Evolutionary conservation across 1,140 invertebrate species (phyloP), one percentile per base, ranked within the genome.

Genomic region (Bombus pyrosoma): DNA sequence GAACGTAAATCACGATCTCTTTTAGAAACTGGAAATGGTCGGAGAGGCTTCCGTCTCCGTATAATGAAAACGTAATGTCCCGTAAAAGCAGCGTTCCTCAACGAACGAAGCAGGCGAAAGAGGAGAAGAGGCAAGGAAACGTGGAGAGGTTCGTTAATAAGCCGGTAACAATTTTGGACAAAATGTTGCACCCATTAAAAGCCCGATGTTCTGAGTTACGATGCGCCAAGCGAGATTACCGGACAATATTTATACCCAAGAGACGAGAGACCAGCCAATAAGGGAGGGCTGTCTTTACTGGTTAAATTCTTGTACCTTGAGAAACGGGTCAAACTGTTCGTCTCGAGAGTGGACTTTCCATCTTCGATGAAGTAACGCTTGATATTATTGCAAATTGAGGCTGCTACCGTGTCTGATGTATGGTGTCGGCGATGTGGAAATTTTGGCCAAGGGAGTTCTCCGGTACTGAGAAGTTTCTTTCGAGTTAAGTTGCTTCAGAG

Each of bases 91-190:
- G 25, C 39, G n/a, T n/a, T 32, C 2, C 13, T 32, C 15, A 0
- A 8, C 62, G 37, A n/a, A 25, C 10, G 22, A 13, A 1, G 5
- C 12, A 12, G 37, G 28, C 15, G 15, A 39, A 25, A 18, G 15
- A 13, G 5, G 6, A 25, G 6, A 62, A 9, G 43, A 5, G 9
- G 32, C 1, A 53, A 22, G 47, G 47, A 53, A 53, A 53, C 47
- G 47, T 22, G 47, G 18, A 53, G 18, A 69, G 37, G 22, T 15
- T 74, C 71, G 41, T 82, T 74, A 74, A 82, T 82, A 71, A 82
- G 43, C 57, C 18, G 57, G 15, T 32, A 77, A 77, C 64, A 84
- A 84, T 77, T 84, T 78, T 22, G 66, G 39, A 41, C 43, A 71
- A 71, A 77, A 71, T 71, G 59, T 78, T 28, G 43, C 73, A 59